Evolutionary conservation across 2,113 vertebrate species (phyloP).

Genomic region (Myotis brandtii): DNA sequence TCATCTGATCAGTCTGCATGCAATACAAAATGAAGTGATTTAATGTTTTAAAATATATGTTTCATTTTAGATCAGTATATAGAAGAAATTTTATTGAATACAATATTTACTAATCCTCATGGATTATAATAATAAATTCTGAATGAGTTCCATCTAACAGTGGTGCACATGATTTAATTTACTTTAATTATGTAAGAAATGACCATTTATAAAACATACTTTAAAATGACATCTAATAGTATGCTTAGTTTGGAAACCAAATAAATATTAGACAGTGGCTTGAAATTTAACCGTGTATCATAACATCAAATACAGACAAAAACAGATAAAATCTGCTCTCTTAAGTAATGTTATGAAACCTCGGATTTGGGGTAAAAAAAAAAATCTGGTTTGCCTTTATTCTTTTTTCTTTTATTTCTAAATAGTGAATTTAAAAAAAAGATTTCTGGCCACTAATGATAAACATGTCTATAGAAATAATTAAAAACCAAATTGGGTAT

Average conservation of each 20-base stretch:
- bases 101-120: constrained; percentile 68
- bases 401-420: constrained; percentile 49
- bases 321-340: constrained; percentile 43
- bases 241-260: constrained; percentile 52
- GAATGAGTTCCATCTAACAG: constrained; percentile 65
- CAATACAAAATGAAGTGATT: constrained; percentile 51
- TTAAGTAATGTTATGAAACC: not conserved
- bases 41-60: constrained; percentile 54
- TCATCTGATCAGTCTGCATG: constrained; percentile 64
- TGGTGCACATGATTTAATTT: constrained; percentile 67
- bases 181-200: constrained; percentile 77
- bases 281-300: constrained; percentile 40
- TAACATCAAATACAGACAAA: constrained; percentile 20
- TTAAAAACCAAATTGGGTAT: not conserved
- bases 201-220: constrained; percentile 61
- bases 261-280: constrained; percentile 45
- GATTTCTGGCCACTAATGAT: not conserved
- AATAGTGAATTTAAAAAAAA: constrained; percentile 1
- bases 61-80: constrained; percentile 61
- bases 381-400: not conserved
- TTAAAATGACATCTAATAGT: constrained; percentile 58
- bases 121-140: constrained; percentile 63
- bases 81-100: constrained; percentile 69
- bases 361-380: not conserved
- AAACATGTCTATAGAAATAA: not conserved